These are phyloP conservation scores for Sinocyclocheilus anophthalmus DNA, from an alignment of 2,113 vertebrate species.

Conservation along the genomic window DNA sequence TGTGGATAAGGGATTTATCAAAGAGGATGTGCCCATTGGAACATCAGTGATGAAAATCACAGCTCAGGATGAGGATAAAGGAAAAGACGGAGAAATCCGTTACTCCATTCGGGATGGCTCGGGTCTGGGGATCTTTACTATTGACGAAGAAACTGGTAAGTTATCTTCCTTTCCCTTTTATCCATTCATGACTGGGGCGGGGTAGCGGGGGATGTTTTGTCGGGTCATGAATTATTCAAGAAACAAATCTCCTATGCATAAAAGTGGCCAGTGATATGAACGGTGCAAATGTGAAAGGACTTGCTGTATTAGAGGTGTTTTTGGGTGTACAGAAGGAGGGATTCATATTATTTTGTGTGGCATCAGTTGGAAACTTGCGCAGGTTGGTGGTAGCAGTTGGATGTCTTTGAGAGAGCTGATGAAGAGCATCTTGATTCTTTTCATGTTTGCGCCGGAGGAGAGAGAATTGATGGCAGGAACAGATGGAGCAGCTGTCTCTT, in stretches of 20 bases:
- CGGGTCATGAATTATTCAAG: conserved; percentile 40
- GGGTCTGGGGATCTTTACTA: conserved; percentile 90
- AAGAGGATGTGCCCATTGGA: conserved; percentile 86
- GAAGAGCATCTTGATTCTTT: conserved; percentile 61
- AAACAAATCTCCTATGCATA: conserved; percentile 27
- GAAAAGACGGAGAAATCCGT: conserved; percentile 87
- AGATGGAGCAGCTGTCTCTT: conserved; percentile 72
- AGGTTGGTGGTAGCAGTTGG: conserved; percentile 46
- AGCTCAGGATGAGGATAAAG: conserved; percentile 89
- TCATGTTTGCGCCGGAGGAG: conserved; percentile 58
- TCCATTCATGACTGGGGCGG: not conserved
- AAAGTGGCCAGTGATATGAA: conserved; percentile 1
- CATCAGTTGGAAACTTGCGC: conserved; percentile 25
- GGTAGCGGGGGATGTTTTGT: conserved; percentile 35
- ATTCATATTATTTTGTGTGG: not conserved
- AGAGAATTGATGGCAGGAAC: conserved; percentile 63
- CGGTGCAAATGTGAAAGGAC: conserved; percentile 33
- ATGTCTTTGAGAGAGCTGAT: conserved; percentile 45
- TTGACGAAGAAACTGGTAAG: conserved; percentile 95
- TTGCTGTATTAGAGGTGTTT: conserved; percentile 31
- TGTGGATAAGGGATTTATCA: conserved; percentile 88
- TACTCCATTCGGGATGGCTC: conserved; percentile 96
- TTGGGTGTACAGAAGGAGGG: not conserved
- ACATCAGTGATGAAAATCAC: conserved; percentile 87
- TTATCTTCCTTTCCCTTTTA: conserved; percentile 47